phyloP scores from a whole-genome alignment of 1,140 invertebrate species.

The Berghia stephanieae region DNA sequence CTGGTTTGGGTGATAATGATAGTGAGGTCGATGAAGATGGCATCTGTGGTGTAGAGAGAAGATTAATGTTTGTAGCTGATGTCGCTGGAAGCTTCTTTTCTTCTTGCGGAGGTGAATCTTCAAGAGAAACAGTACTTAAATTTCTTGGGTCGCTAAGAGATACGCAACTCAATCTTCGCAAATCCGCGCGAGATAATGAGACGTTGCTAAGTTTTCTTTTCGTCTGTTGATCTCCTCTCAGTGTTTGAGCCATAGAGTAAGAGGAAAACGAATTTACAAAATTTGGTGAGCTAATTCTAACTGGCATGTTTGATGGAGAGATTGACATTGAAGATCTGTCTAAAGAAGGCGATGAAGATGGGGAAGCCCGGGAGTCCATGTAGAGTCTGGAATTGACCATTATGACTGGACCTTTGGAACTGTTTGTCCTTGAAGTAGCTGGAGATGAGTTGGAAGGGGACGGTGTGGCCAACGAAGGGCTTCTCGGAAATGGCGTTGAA shows the following conservation, averaged over 20 bases:
- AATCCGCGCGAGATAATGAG: slow-evolving; percentile 23
- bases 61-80: too few relatives aligned
- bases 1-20: too few relatives aligned
- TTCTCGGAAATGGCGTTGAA: neutral
- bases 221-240: neutral
- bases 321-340: neutral
- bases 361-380: neutral
- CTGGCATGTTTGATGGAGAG: neutral
- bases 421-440: slow-evolving; percentile 21
- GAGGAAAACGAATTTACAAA: slow-evolving; percentile 28
- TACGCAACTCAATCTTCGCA: slow-evolving; percentile 28
- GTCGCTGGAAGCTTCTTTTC: too few relatives aligned
- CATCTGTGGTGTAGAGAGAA: too few relatives aligned
- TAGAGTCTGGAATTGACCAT: slow-evolving; percentile 20
- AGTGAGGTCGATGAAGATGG: too few relatives aligned
- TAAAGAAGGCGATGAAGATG: neutral
- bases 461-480: neutral
- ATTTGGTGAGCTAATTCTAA: slow-evolving; percentile 11
- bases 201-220: slow-evolving; percentile 19
- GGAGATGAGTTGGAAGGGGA: slow-evolving; percentile 18
- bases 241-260: slow-evolving; percentile 27
- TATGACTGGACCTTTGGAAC: slow-evolving; percentile 12
- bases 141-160: slow-evolving; percentile 12
- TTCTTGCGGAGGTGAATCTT: too few relatives aligned
- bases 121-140: slow-evolving; percentile 10